These are phyloP conservation scores for Apotomis betuletana DNA, from an alignment of 2,888 invertebrate genomes.

Conservation along the genomic window DNA sequence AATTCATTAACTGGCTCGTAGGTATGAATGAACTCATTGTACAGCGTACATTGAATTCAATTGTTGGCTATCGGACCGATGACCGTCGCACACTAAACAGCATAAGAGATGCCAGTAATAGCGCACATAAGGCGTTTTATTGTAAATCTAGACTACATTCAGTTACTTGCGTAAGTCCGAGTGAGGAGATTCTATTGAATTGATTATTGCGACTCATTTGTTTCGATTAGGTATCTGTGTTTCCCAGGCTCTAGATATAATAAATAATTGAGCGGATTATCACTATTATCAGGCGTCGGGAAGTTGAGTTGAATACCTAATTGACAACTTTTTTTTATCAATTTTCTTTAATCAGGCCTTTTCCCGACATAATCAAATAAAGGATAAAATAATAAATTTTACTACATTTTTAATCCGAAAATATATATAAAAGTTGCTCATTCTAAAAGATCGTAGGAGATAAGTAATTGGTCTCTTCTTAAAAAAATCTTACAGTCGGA, in stretches of 20 bases:
- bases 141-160: constrained; percentile 4
- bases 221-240: constrained; percentile 8
- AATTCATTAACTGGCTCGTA: constrained; percentile 6
- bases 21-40: constrained; percentile 42
- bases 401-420: too few relatives aligned
- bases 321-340: too few relatives aligned
- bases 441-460: too few relatives aligned
- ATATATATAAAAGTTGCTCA: too few relatives aligned
- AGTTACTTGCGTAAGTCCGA: constrained; percentile 6
- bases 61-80: constrained; percentile 29
- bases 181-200: constrained; percentile 1
- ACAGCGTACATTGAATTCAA: constrained; percentile 39
- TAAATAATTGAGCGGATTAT: constrained; percentile 8
- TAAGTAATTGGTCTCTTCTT: too few relatives aligned
- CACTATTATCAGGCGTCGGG: background rate
- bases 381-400: too few relatives aligned
- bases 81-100: background rate
- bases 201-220: constrained; percentile 10
- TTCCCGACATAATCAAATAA: too few relatives aligned
- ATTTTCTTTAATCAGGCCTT: too few relatives aligned
- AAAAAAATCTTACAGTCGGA: too few relatives aligned
- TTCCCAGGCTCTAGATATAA: constrained; percentile 21
- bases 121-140: background rate
- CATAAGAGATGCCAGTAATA: background rate
- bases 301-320: background rate